phyloP scores from a whole-genome alignment of 1,140 invertebrate species.

The Drosophila cardini region DNA sequence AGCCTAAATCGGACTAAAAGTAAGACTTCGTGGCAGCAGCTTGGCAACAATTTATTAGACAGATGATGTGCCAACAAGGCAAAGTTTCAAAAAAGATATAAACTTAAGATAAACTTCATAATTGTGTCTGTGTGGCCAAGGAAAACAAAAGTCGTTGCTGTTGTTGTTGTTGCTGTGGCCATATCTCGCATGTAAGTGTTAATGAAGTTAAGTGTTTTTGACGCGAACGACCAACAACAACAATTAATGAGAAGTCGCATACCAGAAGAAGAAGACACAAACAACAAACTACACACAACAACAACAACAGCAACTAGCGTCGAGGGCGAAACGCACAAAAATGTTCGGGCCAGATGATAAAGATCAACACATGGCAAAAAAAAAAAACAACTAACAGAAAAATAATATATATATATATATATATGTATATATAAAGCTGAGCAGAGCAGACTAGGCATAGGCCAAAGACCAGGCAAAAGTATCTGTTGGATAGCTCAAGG shows the following conservation, averaged over 20 bases:
- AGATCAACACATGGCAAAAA: conserved; percentile 74
- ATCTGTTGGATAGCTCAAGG: conserved; percentile 34
- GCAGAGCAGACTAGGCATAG: conserved; percentile 25
- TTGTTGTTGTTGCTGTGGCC: conserved; percentile 29
- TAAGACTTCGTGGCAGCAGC: conserved; percentile 26
- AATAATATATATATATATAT: no score
- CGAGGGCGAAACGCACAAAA: conserved; percentile 57
- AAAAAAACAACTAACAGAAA: conserved; percentile 17
- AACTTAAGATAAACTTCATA: conserved; percentile 80
- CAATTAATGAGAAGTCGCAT: conserved; percentile 79
- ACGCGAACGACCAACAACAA: conserved; percentile 68
- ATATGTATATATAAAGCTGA: not conserved
- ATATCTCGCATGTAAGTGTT: conserved; percentile 82
- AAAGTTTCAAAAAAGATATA: conserved; percentile 68
- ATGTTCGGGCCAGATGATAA: conserved; percentile 63
- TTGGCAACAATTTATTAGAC: conserved; percentile 69
- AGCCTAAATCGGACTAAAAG: not conserved
- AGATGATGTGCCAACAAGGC: conserved; percentile 68
- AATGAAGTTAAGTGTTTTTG: conserved; percentile 83
- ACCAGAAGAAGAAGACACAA: conserved; percentile 35
- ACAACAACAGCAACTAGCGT: conserved; percentile 15
- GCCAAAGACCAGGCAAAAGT: conserved; percentile 35
- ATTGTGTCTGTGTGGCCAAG: conserved; percentile 74
- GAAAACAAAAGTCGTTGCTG: conserved; percentile 57
- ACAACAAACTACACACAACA: conserved; percentile 1